These are phyloP conservation scores for Melozone crissalis DNA, from an alignment of 2,113 vertebrate species.

Conservation along the genomic window DNA sequence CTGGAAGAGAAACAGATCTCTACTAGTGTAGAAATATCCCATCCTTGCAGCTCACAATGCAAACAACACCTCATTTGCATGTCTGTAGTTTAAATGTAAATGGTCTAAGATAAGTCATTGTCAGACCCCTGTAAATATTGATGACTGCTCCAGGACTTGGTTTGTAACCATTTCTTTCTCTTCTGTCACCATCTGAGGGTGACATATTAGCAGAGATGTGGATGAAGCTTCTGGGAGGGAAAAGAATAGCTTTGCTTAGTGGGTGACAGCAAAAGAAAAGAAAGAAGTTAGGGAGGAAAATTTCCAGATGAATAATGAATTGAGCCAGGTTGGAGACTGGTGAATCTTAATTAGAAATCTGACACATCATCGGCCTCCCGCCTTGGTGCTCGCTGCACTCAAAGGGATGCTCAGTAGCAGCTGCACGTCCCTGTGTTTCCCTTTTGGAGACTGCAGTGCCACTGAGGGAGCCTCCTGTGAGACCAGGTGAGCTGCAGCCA, in stretches of 20 bases:
- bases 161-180: not conserved
- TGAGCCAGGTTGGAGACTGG: not conserved
- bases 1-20: not conserved
- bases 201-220: not conserved
- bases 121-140: constrained; percentile 44
- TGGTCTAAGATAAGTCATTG: constrained; percentile 3
- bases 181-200: not conserved
- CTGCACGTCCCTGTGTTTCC: fast-evolving
- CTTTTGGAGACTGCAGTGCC: not conserved
- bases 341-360: not conserved
- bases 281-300: not conserved
- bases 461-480: not conserved
- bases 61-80: not conserved
- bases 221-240: not conserved
- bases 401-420: not conserved
- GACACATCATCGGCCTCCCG: fast-evolving
- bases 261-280: not conserved
- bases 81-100: constrained; percentile 1
- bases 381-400: not conserved
- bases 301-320: constrained; percentile 45
- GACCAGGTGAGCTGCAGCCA: not conserved
- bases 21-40: not conserved
- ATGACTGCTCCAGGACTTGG: not conserved
- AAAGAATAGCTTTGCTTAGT: not conserved
- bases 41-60: not conserved